A percentile compares a stretch with the other conserved stretches of the same genome.
These are phyloP conservation scores for Phenacoccus solenopsis DNA, from an alignment of 1,140 invertebrate species.

Conservation along the genomic window DNA sequence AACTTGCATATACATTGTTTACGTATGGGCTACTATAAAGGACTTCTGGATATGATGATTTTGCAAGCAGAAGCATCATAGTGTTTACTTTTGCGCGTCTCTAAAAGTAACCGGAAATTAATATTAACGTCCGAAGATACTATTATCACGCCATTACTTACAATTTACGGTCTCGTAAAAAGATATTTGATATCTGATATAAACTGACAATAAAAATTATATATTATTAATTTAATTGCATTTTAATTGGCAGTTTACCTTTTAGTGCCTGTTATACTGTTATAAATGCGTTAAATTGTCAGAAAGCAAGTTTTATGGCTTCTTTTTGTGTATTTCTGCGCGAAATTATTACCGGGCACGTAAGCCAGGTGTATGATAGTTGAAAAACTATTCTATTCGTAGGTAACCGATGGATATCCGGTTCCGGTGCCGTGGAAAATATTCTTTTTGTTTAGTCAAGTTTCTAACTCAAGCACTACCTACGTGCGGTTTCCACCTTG, in stretches of 20 bases:
- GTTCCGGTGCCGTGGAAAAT: too few relatives aligned
- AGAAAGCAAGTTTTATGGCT: constrained; percentile 8
- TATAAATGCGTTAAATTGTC: constrained; percentile 18
- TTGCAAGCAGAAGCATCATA: neutral
- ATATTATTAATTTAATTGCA: constrained; percentile 18
- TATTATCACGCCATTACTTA: constrained; percentile 15
- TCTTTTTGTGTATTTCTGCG: constrained; percentile 13
- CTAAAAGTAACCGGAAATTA: constrained; percentile 12
- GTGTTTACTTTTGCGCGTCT: neutral
- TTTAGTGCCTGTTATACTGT: constrained; percentile 17
- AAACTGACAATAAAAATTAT: constrained; percentile 17
- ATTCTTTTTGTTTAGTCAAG: too few relatives aligned
- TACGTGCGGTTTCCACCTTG: too few relatives aligned
- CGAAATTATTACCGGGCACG: constrained; percentile 13
- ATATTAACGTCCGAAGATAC: constrained; percentile 12
- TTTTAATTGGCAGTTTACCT: constrained; percentile 16
- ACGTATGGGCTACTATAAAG: too few relatives aligned
- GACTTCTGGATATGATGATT: too few relatives aligned
- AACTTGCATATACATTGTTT: neutral
- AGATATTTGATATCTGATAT: constrained; percentile 17
- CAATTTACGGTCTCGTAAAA: constrained; percentile 15
- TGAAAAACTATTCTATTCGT: neutral
- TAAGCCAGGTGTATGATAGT: neutral
- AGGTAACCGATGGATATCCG: neutral
- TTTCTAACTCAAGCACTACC: too few relatives aligned